A percentile compares a stretch with the other conserved stretches of the same genome.
Conservation (phyloP, 2,797 vertebrate species). For the Anguilla obscura region DNA sequence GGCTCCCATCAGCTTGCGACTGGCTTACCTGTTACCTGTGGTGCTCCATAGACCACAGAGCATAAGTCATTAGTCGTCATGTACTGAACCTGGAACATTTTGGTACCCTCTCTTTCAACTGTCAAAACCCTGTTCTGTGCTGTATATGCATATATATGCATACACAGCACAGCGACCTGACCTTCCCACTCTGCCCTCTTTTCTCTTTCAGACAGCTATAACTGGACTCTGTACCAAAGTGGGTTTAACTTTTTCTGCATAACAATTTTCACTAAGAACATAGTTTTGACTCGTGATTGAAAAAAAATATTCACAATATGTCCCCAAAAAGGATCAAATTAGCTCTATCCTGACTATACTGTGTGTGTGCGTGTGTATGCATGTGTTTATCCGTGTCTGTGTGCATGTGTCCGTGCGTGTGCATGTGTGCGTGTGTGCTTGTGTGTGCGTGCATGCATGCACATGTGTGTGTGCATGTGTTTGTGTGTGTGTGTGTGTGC, state of each 20-base stretch:
- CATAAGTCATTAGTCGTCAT: background rate
- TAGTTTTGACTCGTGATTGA: background rate
- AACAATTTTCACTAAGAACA: background rate
- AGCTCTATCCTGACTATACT: background rate
- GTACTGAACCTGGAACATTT: background rate
- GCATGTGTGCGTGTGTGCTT: background rate
- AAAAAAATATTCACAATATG: background rate
- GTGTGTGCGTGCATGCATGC: background rate
- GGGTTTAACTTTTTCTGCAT: background rate
- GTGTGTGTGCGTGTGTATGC: background rate
- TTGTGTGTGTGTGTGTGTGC: background rate
- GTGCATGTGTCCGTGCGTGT: background rate
- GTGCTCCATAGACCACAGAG: background rate
- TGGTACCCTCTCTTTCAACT: background rate
- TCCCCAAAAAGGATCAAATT: background rate
- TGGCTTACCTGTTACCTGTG: background rate
- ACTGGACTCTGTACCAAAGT: background rate
- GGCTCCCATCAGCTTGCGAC: background rate
- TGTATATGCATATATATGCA: background rate
- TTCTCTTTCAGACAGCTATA: background rate
- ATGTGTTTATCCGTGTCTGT: background rate
- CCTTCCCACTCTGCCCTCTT: background rate
- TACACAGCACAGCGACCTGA: background rate
- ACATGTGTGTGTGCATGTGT: background rate
- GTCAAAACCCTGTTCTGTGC: background rate